phyloP scores from a whole-genome alignment of 2,888 invertebrate genomes.

The Amphipoea oculea region DNA sequence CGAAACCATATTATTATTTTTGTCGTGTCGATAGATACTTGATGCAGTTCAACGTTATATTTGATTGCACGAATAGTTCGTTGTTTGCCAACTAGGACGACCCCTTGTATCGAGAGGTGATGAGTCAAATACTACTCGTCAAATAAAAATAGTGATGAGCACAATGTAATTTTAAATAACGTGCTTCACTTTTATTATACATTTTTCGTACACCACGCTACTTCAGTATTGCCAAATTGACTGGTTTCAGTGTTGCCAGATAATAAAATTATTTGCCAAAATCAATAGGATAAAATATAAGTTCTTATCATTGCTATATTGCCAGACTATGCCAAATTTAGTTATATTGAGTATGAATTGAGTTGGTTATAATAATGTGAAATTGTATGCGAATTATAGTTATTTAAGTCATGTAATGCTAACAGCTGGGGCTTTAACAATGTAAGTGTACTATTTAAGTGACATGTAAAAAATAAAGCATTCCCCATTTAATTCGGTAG shows the following conservation, averaged over 20 bases:
- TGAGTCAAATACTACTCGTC: slow-evolving; percentile 24
- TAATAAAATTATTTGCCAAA: slow-evolving; percentile 33
- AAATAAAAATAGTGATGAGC: slow-evolving; percentile 16
- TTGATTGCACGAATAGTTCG: slow-evolving; percentile 38
- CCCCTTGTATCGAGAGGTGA: slow-evolving; percentile 35
- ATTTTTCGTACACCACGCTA: neutral
- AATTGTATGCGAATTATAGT: slow-evolving; percentile 58
- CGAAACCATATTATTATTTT: slow-evolving; percentile 9
- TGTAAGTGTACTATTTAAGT: slow-evolving; percentile 61
- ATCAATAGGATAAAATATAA: neutral
- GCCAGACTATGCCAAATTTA: slow-evolving; percentile 62
- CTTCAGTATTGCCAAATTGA: slow-evolving; percentile 36
- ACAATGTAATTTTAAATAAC: neutral
- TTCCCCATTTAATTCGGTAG: slow-evolving; percentile 60
- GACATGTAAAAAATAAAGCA: slow-evolving; percentile 60
- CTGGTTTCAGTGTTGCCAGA: slow-evolving; percentile 47
- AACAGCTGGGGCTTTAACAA: slow-evolving; percentile 52
- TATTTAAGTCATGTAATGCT: slow-evolving; percentile 55
- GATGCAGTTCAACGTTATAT: slow-evolving; percentile 30
- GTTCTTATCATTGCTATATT: slow-evolving; percentile 53
- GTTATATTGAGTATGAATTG: slow-evolving; percentile 45
- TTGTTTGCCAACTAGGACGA: slow-evolving; percentile 46
- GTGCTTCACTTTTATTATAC: neutral
- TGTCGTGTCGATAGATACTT: slow-evolving; percentile 8
- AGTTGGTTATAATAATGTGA: slow-evolving; percentile 60